Conservation (phyloP, 2,888 invertebrate genomes). For the Pandemis corylana region DNA sequence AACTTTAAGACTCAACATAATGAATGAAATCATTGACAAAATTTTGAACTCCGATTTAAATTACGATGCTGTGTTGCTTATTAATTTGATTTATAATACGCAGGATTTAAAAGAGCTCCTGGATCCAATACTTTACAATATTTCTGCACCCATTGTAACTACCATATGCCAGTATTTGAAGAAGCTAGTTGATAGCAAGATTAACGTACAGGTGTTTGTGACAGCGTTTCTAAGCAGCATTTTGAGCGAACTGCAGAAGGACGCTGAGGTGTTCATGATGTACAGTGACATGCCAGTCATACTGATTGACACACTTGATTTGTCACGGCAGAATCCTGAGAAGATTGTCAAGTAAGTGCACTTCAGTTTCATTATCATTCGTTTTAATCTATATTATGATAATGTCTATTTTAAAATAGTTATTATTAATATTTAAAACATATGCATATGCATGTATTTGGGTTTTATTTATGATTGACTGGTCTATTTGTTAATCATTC, state of each 20-base stretch:
- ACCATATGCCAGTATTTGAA: slow-evolving; percentile 75
- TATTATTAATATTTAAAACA: no score
- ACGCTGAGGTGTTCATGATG: slow-evolving; percentile 74
- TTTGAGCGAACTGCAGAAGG: slow-evolving; percentile 78
- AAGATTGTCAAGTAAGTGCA: slow-evolving; percentile 84
- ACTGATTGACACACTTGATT: slow-evolving; percentile 85
- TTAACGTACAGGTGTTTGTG: slow-evolving; percentile 84
- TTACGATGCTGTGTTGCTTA: slow-evolving; percentile 86
- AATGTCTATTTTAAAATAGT: no score
- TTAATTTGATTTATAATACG: slow-evolving; percentile 89
- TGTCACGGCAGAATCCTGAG: slow-evolving; percentile 83
- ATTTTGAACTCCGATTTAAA: slow-evolving; percentile 69
- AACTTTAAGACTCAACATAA: slow-evolving; percentile 85
- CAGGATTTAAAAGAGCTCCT: slow-evolving; percentile 81
- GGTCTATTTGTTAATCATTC: no score
- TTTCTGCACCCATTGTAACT: slow-evolving; percentile 69
- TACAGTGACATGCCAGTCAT: slow-evolving; percentile 83
- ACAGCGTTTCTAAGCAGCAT: slow-evolving; percentile 83
- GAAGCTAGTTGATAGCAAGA: slow-evolving; percentile 81
- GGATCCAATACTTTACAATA: slow-evolving; percentile 78
- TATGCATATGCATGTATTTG: no score
- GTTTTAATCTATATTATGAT: no score
- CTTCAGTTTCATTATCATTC: no score
- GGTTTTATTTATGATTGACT: no score
- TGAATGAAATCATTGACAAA: slow-evolving; percentile 85